These are phyloP conservation scores for Cygnus atratus DNA, from an alignment of 2,113 vertebrate species.

Conservation along the genomic window DNA sequence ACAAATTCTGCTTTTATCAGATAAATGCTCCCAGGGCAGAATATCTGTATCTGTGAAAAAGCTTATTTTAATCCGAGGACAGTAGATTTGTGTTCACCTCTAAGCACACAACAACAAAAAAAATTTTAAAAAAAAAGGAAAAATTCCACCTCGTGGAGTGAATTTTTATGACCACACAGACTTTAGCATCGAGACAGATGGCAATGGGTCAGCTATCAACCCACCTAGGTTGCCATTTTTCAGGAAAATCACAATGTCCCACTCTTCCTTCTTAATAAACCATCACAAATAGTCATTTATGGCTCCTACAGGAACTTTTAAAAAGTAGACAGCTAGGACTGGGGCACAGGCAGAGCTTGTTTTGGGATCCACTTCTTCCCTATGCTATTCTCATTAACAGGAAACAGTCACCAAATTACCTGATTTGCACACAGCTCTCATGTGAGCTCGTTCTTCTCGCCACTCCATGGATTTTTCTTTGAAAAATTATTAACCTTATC, in stretches of 20 bases:
- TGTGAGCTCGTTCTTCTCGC: neutral
- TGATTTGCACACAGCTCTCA: fast-evolving
- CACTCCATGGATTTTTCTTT: neutral
- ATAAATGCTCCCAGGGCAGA: neutral
- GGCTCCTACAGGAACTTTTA: neutral
- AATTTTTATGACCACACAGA: neutral
- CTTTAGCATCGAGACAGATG: neutral
- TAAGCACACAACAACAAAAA: neutral
- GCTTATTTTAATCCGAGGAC: neutral
- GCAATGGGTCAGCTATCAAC: neutral
- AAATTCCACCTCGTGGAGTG: neutral
- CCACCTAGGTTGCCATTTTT: neutral
- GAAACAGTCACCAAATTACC: neutral
- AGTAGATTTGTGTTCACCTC: neutral
- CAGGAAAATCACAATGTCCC: neutral
- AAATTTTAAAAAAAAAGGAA: neutral
- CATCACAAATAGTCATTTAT: neutral
- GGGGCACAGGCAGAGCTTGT: fast-evolving
- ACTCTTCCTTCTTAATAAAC: neutral
- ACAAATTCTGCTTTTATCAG: neutral
- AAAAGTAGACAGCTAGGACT: neutral
- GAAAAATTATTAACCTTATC: neutral
- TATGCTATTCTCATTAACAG: neutral
- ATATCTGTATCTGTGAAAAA: neutral
- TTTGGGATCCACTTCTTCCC: neutral